A percentile compares a stretch with the other conserved stretches of the same genome.
phyloP scores from a whole-genome alignment of 2,797 vertebrate genomes.

The Sebastes nivosus region DNA sequence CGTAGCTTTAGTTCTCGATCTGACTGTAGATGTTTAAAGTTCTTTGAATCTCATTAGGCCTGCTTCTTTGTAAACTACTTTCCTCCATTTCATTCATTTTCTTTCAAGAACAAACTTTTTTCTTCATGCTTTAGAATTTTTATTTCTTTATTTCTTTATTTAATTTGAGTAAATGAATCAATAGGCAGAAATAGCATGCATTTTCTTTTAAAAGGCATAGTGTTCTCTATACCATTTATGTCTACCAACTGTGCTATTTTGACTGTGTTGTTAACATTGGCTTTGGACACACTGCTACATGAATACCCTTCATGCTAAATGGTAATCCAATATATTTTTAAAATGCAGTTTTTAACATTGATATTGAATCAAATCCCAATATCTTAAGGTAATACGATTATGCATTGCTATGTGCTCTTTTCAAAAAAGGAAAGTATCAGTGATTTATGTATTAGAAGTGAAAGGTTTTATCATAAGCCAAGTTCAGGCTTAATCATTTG shows the following conservation, averaged over 20 bases:
- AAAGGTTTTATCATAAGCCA: conserved; percentile 71
- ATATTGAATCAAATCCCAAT: conserved; percentile 66
- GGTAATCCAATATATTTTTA: conserved; percentile 70
- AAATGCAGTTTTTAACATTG: conserved; percentile 59
- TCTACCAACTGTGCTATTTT: conserved; percentile 15
- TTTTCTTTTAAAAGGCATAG: conserved; percentile 29
- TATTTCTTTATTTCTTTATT: background rate
- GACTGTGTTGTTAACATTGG: conserved; percentile 19
- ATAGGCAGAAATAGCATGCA: conserved; percentile 1
- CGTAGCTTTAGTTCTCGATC: background rate
- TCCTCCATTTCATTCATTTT: background rate
- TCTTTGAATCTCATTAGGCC: background rate
- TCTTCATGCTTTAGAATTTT: background rate
- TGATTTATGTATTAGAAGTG: conserved; percentile 56
- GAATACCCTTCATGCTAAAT: conserved; percentile 41
- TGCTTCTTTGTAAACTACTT: background rate
- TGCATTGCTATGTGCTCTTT: conserved; percentile 41
- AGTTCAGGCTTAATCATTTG: conserved; percentile 69
- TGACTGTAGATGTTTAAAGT: background rate
- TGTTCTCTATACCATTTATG: conserved; percentile 27
- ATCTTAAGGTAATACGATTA: conserved; percentile 70
- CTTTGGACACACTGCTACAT: conserved; percentile 41
- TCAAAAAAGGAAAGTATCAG: conserved; percentile 46
- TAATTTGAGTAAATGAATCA: conserved; percentile 22
- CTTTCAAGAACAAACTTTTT: background rate